Percentiles rank a stretch among this genome's conserved stretches.
phyloP scores from a whole-genome alignment of 2,888 invertebrate species.

The Drosophila mulleri region DNA sequence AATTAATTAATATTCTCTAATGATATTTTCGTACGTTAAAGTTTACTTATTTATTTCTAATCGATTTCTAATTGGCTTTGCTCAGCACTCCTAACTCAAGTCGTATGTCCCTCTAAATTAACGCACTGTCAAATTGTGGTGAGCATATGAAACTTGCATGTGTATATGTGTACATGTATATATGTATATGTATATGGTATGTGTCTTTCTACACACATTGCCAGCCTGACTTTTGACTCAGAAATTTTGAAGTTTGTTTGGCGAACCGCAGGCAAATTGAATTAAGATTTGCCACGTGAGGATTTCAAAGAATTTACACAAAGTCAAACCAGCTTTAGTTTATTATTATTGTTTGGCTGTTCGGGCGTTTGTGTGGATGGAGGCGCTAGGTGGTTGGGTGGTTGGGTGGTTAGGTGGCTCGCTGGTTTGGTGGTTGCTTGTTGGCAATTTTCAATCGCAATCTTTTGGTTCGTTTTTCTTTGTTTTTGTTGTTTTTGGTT shows the following conservation, averaged over 20 bases:
- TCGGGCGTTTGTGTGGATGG: not conserved
- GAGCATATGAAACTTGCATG: constrained; percentile 19
- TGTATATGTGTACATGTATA: not conserved
- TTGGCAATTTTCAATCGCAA: constrained; percentile 75
- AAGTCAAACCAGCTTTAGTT: constrained; percentile 81
- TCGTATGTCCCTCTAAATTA: not conserved
- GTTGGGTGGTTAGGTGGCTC: constrained; percentile 1
- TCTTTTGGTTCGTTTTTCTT: constrained; percentile 44
- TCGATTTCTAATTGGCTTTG: constrained; percentile 3
- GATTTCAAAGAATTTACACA: constrained; percentile 76
- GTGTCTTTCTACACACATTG: constrained; percentile 5
- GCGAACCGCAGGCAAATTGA: constrained; percentile 68
- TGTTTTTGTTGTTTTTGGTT: constrained; percentile 56
- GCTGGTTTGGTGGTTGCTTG: constrained; percentile 34
- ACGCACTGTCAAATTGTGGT: constrained; percentile 17
- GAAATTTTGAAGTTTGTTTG: constrained; percentile 13
- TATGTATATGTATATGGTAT: not conserved
- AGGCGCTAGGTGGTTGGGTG: constrained; percentile 22
- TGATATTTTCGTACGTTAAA: not conserved
- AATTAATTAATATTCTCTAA: not conserved
- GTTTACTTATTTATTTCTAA: not conserved
- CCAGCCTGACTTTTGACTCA: constrained; percentile 30
- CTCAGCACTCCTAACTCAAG: not conserved
- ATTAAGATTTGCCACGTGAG: constrained; percentile 80
- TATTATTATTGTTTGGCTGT: constrained; percentile 70